Evolutionary conservation across 2,113 vertebrate genomes (phyloP).

Genomic region (Pimephales promelas): DNA sequence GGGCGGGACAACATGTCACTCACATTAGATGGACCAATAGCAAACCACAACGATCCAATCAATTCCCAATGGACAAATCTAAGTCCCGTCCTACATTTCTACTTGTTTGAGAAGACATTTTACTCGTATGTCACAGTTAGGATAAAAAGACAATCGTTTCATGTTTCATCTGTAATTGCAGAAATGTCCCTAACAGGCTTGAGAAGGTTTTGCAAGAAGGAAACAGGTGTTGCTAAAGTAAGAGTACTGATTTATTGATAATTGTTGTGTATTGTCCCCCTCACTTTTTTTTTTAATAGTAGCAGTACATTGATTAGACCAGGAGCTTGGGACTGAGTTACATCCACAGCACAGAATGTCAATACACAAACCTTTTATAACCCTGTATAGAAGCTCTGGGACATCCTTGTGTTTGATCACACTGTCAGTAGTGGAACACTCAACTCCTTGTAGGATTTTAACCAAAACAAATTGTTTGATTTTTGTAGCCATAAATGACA

Average conservation of each 20-base stretch:
- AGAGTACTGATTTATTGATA: background rate
- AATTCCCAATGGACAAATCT: too few relatives aligned
- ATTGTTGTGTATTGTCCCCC: slow-evolving; percentile 20
- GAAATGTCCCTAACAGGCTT: background rate
- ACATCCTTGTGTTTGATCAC: background rate
- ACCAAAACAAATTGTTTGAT: background rate
- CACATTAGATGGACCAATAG: too few relatives aligned
- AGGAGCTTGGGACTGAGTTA: slow-evolving; percentile 9
- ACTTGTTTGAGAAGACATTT: too few relatives aligned
- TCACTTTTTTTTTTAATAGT: slow-evolving; percentile 31
- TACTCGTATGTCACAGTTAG: too few relatives aligned
- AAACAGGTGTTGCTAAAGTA: background rate
- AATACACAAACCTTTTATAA: slow-evolving; percentile 16
- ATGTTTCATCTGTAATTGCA: background rate
- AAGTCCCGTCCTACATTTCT: too few relatives aligned
- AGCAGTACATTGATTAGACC: slow-evolving; percentile 31
- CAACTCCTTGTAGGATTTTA: slow-evolving; percentile 6
- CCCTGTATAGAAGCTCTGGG: background rate
- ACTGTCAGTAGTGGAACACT: background rate
- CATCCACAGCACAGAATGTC: background rate
- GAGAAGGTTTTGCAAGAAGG: background rate
- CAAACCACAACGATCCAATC: too few relatives aligned
- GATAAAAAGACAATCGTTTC: too few relatives aligned
- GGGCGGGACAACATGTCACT: too few relatives aligned
- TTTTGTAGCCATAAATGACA: background rate